Evolutionary conservation across 2,113 vertebrate genomes (phyloP), one percentile per base, ranked within the genome.

Genomic region (Siphamia tubifer): DNA sequence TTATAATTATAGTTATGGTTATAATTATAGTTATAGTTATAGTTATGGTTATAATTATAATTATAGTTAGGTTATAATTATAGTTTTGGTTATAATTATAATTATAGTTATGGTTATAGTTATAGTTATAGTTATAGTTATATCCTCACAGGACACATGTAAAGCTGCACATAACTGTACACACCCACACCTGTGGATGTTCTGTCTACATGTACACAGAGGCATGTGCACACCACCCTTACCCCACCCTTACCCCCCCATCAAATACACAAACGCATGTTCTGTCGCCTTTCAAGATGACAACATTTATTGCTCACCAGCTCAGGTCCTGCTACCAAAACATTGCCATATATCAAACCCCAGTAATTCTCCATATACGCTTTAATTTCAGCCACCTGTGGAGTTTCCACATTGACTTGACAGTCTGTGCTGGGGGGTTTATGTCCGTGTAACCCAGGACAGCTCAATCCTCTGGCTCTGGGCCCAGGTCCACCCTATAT

Each of bases 361-460:
- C 66, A 43, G 65, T 31, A 16, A 67, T 69, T 70, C 45, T 62
- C 20, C 69, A 21, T 48, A 53, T 62, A 71, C 28, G 16, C 68
- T 44, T 75, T 76, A 63, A 83, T 86, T 76, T 82, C 63, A 79
- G 79, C 83, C 79, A 88, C 82, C 72, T 88, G 85, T 71, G 79
- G 65, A 72, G 81, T 81, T 84, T 79, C 66, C 77, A 78, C 71
- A 49, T 86, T 65, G 36, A 60, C 44, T 64, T 70, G 43, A 75
- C 66, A 45, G 79, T 73, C 70, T 56, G 35, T 5, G n/a, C 52
- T 60, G 43, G 74, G 69, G 69, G 67, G n/a, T 87, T 87, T 79
- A 82, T 77, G 77, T 82, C 55, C 2, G 55, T 79, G 74, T 81
- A 63, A 81, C 77, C 73, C 65, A 35, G 82, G 62, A 83, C 78